Conservation (phyloP, 2,888 invertebrate genomes). For the Drosophila antonietae region DNA sequence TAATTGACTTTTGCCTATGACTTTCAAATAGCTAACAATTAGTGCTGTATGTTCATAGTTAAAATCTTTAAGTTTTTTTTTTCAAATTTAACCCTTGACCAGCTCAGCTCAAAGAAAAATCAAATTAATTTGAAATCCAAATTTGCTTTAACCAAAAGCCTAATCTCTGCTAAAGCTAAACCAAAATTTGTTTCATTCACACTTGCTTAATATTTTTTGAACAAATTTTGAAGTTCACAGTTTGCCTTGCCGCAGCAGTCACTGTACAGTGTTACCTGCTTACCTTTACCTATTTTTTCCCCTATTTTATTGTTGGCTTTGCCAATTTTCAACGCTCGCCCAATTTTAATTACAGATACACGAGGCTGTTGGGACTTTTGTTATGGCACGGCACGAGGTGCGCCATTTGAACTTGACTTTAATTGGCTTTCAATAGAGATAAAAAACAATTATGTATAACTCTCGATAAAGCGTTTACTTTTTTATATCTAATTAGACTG, state of each 20-base stretch:
- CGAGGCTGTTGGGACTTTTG: conserved; percentile 43
- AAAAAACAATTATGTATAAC: conserved; percentile 61
- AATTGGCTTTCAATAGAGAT: conserved; percentile 69
- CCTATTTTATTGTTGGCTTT: conserved; percentile 8
- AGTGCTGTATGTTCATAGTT: not conserved
- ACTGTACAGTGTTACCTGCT: conserved; percentile 2
- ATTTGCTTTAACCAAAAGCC: not conserved
- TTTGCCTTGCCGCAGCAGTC: not conserved
- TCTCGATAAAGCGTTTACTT: conserved; percentile 14
- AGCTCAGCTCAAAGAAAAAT: not conserved
- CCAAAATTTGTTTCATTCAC: conserved; percentile 6
- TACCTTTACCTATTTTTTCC: conserved; percentile 17
- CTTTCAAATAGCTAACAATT: not conserved
- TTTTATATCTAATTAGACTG: conserved; percentile 55
- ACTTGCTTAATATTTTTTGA: not conserved
- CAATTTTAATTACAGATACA: conserved; percentile 65
- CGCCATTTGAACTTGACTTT: conserved; percentile 77
- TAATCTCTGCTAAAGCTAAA: not conserved
- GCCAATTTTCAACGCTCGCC: conserved; percentile 72
- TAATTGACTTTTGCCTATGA: not conserved
- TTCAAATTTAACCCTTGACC: not conserved
- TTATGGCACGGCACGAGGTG: conserved; percentile 56
- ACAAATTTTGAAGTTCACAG: not conserved
- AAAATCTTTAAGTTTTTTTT: not conserved
- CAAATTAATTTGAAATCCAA: not conserved